Base-by-base conservation (phyloP, 2,797 vertebrate species). In the Molossus molossus region DNA sequence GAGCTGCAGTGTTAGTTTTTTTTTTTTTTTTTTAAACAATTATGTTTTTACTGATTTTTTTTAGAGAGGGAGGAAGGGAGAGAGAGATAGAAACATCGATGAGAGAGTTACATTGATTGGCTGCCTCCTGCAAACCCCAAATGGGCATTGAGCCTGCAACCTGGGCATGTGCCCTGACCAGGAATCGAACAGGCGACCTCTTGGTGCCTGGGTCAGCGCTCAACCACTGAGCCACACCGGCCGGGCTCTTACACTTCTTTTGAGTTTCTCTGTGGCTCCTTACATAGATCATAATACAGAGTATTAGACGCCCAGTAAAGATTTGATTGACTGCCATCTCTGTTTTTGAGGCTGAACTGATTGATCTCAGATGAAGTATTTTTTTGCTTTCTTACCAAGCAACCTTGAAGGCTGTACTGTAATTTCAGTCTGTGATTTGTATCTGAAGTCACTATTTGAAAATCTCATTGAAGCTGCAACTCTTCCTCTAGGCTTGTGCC, bases 321-420 rank as follows among this genome's bases (percentile, higher is more conserved):
- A 73, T 75, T 64, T 70, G 13, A 75, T 76, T 84, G 53, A 57
- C 45, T 69, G 12, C 50, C 27, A 85, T 85, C 4, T 33, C 37
- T 75, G 13, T 70, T 62, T 87, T 82, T 79, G 64, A 91, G 58
- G 29, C 17, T 86, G 69, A 91, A 92, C 89, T 69, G 40, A 94
- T 58, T 62, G 45, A 69, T 57, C 9, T 62, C 9, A 60, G 83
- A 82, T 73, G 25, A 82, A 45, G 48, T 37, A 62, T 72, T 81
- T 80, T 77, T 87, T 73, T 86, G 4, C 29, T 86, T 82, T 21
- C 33, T 77, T 60, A 18, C 21, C 77, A 53, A 91, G 27, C 21
- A 67, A 50, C 73, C 17, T 3, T 40, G 67, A 72, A 75, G 25
- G 2, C 73, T 73, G 20, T 15, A 20, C 1, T 79, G 8, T 65